Percentiles rank a stretch among this genome's conserved stretches.
These are phyloP conservation scores for Protobothrops flavoviridis DNA, from an alignment of 2,113 vertebrate genomes.

Conservation along the genomic window DNA sequence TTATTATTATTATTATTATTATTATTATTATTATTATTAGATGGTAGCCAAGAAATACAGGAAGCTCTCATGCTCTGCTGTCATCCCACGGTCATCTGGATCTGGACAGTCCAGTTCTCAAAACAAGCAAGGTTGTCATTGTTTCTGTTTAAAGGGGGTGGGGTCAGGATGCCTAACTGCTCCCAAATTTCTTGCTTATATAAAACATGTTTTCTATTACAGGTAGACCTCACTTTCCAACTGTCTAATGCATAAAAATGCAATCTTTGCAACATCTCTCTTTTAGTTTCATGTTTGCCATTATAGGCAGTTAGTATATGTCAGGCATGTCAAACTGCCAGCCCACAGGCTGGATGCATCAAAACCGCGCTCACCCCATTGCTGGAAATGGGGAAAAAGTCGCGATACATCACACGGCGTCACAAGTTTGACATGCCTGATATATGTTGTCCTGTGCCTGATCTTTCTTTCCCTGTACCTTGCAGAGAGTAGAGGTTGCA, in stretches of 20 bases:
- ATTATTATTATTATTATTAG: not conserved
- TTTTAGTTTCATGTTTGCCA: not conserved
- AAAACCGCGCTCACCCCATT: too few relatives aligned
- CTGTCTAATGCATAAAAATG: not conserved
- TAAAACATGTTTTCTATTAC: not conserved
- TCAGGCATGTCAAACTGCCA: too few relatives aligned
- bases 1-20: too few relatives aligned
- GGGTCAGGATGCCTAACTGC: not conserved
- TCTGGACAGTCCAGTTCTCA: not conserved
- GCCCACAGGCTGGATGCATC: too few relatives aligned
- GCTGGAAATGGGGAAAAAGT: too few relatives aligned
- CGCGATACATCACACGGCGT: too few relatives aligned
- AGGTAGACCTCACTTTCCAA: not conserved
- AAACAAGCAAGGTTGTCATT: not conserved
- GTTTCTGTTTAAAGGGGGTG: not conserved
- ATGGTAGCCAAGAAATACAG: not conserved
- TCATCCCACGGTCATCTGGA: not conserved
- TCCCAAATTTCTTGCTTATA: not conserved
- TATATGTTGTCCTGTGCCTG: not conserved
- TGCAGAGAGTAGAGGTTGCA: not conserved
- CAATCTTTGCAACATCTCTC: not conserved
- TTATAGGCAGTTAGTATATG: not conserved
- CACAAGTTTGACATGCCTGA: too few relatives aligned
- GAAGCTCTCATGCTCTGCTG: not conserved
- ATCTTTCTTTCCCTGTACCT: not conserved